These are phyloP conservation scores for Priocnemis perturbator DNA, from an alignment of 2,888 invertebrate species.

Conservation along the genomic window DNA sequence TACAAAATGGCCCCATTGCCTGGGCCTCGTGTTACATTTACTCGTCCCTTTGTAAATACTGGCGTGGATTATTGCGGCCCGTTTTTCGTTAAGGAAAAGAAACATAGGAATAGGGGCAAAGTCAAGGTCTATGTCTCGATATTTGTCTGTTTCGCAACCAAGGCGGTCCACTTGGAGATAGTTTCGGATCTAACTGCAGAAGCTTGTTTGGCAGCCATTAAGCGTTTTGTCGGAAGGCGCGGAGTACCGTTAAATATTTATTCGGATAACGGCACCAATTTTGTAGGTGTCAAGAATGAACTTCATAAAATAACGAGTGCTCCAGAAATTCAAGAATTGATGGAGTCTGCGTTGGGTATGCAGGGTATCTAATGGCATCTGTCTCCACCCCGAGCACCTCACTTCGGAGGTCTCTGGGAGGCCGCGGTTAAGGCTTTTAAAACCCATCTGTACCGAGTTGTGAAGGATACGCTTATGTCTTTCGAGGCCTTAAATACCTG, in stretches of 20 bases:
- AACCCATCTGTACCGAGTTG: slow-evolving; percentile 49
- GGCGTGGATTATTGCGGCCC: slow-evolving; percentile 1
- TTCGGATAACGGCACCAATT: neutral
- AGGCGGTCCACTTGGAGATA: slow-evolving; percentile 1
- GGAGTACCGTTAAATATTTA: neutral
- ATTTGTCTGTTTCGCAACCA: neutral
- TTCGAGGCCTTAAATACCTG: slow-evolving; percentile 38
- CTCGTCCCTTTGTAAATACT: neutral
- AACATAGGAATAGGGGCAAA: neutral
- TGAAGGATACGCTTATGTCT: slow-evolving; percentile 40
- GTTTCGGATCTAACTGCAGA: slow-evolving; percentile 5
- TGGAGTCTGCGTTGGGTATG: neutral
- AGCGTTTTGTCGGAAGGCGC: neutral
- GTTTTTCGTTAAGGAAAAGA: neutral
- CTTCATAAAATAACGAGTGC: neutral
- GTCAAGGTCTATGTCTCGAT: slow-evolving; percentile 7
- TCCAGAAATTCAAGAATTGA: too few species aligned
- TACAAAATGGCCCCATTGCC: slow-evolving; percentile 58
- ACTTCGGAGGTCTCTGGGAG: slow-evolving; percentile 44
- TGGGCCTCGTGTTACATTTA: slow-evolving; percentile 26
- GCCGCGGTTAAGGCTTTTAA: slow-evolving; percentile 57
- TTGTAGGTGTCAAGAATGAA: neutral
- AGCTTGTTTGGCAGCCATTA: neutral
- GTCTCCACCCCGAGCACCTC: slow-evolving; percentile 45
- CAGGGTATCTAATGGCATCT: slow-evolving; percentile 48